Percentiles rank a stretch among this genome's conserved stretches.
Evolutionary conservation across 2,797 vertebrate species (phyloP).

Genomic region (Pseudochaenichthys georgianus): DNA sequence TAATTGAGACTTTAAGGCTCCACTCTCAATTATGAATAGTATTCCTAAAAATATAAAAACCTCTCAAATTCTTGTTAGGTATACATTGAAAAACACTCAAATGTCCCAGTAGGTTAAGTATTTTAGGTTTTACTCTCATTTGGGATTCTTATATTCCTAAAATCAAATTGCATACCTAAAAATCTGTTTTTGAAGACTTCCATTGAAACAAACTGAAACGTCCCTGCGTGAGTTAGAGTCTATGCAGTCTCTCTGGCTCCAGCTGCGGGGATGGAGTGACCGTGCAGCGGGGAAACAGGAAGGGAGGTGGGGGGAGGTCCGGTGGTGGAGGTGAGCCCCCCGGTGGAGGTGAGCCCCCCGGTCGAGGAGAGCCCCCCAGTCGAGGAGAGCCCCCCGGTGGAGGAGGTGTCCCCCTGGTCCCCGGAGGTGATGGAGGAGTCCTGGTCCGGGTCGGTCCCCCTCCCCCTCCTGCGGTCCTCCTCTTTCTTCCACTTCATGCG

Average conservation of each 20-base stretch:
- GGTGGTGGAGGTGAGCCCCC: slow-evolving; percentile 63
- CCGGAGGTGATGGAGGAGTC: slow-evolving; percentile 93
- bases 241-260: slow-evolving; percentile 75
- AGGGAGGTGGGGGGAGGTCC: slow-evolving; percentile 60
- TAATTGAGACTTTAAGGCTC: background rate
- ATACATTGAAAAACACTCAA: too few relatives aligned
- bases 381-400: slow-evolving; percentile 59
- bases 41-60: background rate
- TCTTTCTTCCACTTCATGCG: slow-evolving; percentile 99
- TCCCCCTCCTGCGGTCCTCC: slow-evolving; percentile 92
- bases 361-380: slow-evolving; percentile 82
- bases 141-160: too few relatives aligned
- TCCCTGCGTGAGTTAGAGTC: slow-evolving; percentile 41
- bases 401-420: slow-evolving; percentile 88
- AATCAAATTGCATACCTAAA: background rate
- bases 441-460: slow-evolving; percentile 88
- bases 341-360: slow-evolving; percentile 65
- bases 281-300: slow-evolving; percentile 80
- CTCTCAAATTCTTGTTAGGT: too few relatives aligned
- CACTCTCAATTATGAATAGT: background rate
- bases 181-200: background rate
- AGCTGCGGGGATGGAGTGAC: slow-evolving; percentile 52
- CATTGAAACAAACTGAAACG: background rate
- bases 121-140: too few relatives aligned
- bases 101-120: too few relatives aligned